Evolutionary conservation across 2,888 invertebrate species (phyloP).

Genomic region (Seira musarum): DNA sequence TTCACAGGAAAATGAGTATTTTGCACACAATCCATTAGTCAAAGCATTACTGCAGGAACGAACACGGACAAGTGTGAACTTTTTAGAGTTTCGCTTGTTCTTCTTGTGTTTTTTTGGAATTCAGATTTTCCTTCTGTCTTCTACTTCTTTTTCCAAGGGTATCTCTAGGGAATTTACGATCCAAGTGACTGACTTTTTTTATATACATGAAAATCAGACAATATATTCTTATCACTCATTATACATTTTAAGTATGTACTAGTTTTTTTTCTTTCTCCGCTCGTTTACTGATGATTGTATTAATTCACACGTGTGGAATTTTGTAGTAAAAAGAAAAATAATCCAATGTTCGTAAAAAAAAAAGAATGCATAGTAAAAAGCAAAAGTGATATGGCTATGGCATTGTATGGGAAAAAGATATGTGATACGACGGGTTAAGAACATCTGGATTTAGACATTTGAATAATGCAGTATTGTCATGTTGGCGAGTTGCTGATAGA

Average conservation of each 20-base stretch:
- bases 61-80: not conserved
- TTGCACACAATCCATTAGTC: slow-evolving; percentile 52
- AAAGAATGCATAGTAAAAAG: not conserved
- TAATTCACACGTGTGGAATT: slow-evolving; percentile 50
- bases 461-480: slow-evolving; percentile 54
- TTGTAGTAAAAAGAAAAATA: not conserved
- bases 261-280: no score
- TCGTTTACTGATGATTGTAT: slow-evolving; percentile 15
- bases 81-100: not conserved
- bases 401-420: not conserved
- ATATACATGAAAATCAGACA: not conserved
- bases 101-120: slow-evolving; percentile 5
- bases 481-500: slow-evolving; percentile 50
- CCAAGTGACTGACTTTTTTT: not conserved
- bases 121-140: not conserved
- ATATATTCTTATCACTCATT: not conserved
- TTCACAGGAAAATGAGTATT: slow-evolving; percentile 49
- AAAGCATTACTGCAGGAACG: slow-evolving; percentile 8
- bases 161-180: not conserved
- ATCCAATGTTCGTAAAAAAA: not conserved
- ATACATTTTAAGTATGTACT: not conserved
- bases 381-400: not conserved
- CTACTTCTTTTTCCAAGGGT: not conserved
- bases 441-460: slow-evolving; percentile 58
- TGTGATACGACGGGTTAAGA: slow-evolving; percentile 1